These are phyloP conservation scores for Crematogaster levior DNA, from an alignment of 2,888 invertebrate species.

Conservation along the genomic window DNA sequence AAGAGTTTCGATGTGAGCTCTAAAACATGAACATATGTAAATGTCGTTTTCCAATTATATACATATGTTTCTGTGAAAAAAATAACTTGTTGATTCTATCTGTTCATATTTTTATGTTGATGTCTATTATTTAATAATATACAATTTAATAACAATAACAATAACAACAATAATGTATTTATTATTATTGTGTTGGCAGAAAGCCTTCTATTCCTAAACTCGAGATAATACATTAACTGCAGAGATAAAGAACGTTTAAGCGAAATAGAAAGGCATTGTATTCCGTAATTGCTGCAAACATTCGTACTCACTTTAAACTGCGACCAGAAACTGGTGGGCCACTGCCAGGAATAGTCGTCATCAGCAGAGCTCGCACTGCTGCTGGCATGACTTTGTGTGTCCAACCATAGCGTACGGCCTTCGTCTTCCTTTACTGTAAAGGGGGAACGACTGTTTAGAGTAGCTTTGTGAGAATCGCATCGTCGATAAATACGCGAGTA, in stretches of 20 bases:
- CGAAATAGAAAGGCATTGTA: slow-evolving; percentile 26
- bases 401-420: slow-evolving; percentile 90
- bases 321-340: slow-evolving; percentile 93
- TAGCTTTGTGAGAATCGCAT: slow-evolving; percentile 31
- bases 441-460: slow-evolving; percentile 25
- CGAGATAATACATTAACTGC: not conserved
- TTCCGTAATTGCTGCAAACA: slow-evolving; percentile 28
- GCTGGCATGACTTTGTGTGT: slow-evolving; percentile 90
- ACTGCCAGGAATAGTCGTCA: slow-evolving; percentile 89
- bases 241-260: slow-evolving; percentile 3
- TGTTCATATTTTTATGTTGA: not conserved
- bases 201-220: not conserved
- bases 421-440: slow-evolving; percentile 88
- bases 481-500: slow-evolving; percentile 19
- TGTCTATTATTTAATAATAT: not conserved
- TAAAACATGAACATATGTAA: not conserved
- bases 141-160: no score
- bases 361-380: slow-evolving; percentile 89
- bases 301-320: slow-evolving; percentile 89
- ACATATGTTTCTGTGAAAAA: not conserved
- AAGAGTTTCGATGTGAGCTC: not conserved
- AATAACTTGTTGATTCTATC: not conserved
- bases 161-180: no score
- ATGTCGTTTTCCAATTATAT: not conserved
- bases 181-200: no score